Conservation (phyloP, 2,113 vertebrate species). For the Corydoras maculifer region DNA sequence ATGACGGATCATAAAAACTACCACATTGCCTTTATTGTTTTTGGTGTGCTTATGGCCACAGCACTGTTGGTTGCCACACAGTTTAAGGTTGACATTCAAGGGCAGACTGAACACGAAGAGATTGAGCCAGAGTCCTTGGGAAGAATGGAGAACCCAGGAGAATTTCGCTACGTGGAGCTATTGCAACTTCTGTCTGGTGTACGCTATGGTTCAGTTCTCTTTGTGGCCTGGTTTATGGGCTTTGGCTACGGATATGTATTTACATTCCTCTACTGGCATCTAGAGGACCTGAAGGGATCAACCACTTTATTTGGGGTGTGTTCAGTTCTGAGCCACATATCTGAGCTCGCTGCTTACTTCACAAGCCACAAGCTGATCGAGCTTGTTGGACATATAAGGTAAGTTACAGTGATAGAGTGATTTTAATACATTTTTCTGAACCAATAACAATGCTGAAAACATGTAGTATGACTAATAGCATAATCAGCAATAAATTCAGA, state of each 20-base stretch:
- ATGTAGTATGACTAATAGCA: too few relatives aligned
- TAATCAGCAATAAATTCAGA: too few relatives aligned
- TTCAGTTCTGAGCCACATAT: slow-evolving; percentile 86
- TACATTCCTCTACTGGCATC: slow-evolving; percentile 96
- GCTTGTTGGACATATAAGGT: slow-evolving; percentile 96
- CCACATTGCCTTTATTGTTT: slow-evolving; percentile 88
- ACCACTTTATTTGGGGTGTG: slow-evolving; percentile 95
- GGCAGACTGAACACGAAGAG: slow-evolving; percentile 52
- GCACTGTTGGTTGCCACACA: slow-evolving; percentile 86
- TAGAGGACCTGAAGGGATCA: slow-evolving; percentile 88
- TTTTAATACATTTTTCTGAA: too few relatives aligned
- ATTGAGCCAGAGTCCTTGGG: slow-evolving; percentile 44
- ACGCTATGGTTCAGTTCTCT: slow-evolving; percentile 87
- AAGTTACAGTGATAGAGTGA: slow-evolving; percentile 33
- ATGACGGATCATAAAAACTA: slow-evolving; percentile 85
- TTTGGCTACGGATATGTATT: slow-evolving; percentile 97
- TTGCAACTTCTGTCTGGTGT: slow-evolving; percentile 84
- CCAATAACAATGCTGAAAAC: too few relatives aligned
- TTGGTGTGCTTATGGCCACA: slow-evolving; percentile 87
- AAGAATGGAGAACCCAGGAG: slow-evolving; percentile 12
- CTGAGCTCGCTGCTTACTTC: slow-evolving; percentile 91
- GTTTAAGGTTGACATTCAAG: slow-evolving; percentile 76
- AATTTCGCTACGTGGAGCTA: slow-evolving; percentile 80
- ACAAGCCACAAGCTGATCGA: slow-evolving; percentile 97
- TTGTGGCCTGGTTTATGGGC: slow-evolving; percentile 98